Evolutionary conservation across 2,113 vertebrate species (phyloP).

Genomic region (Planiliza haematocheilus): DNA sequence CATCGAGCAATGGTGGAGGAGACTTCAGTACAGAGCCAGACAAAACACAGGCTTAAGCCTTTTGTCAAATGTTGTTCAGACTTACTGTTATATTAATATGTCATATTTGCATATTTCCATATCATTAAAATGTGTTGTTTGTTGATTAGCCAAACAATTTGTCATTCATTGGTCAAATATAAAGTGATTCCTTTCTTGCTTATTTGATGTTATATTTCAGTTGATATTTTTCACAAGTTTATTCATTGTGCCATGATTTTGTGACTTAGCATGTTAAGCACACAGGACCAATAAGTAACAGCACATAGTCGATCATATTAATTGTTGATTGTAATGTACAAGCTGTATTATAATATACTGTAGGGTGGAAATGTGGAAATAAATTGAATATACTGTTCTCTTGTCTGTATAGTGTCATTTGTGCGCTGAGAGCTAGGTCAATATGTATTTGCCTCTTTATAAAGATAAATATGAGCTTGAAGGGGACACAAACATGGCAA

Average conservation of each 20-base stretch:
- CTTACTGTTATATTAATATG: conserved; percentile 2
- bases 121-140: neutral
- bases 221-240: neutral
- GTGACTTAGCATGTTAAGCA: neutral
- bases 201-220: neutral
- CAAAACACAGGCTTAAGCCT: conserved; percentile 14
- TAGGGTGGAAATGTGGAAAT: conserved; percentile 1
- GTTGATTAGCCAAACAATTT: neutral
- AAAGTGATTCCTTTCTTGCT: neutral
- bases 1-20: neutral
- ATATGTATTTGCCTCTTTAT: neutral
- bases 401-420: conserved; percentile 3
- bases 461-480: neutral
- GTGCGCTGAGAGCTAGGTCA: neutral
- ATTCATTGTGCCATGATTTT: conserved; percentile 17
- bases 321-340: neutral
- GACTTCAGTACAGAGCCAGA: conserved; percentile 6
- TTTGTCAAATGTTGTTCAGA: conserved; percentile 10
- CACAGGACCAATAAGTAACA: no score
- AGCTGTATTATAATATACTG: neutral
- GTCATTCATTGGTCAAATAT: conserved; percentile 1
- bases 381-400: neutral
- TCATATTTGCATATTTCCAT: neutral
- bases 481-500: neutral
- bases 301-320: no score